Percentiles rank a stretch among this genome's conserved stretches.
Evolutionary conservation across 1,140 invertebrate species (phyloP).

Genomic region (Agrilus planipennis): DNA sequence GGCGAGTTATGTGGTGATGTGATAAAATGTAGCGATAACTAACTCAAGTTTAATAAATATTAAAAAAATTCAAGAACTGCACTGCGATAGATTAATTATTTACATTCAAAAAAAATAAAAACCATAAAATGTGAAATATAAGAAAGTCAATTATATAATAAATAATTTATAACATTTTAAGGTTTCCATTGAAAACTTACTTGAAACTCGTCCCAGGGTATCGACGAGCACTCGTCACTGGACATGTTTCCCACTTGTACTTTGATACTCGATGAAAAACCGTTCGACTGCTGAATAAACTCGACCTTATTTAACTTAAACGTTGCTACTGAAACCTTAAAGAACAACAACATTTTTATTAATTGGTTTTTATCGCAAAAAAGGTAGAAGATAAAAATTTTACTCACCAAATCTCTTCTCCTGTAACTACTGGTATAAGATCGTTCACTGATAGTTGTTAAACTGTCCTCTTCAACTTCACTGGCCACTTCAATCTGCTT

Average conservation of each 20-base stretch:
- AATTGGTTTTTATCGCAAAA: conserved; percentile 27
- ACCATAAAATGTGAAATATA: conserved; percentile 1
- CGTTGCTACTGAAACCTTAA: conserved; percentile 67
- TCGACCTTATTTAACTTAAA: conserved; percentile 74
- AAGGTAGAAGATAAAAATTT: conserved; percentile 30
- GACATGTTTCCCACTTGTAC: conserved; percentile 63
- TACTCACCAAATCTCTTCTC: conserved; percentile 59
- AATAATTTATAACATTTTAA: not conserved
- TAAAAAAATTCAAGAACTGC: conserved; percentile 4
- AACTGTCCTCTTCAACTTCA: conserved; percentile 58
- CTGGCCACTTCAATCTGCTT: conserved; percentile 61
- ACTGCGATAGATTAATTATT: conserved; percentile 4
- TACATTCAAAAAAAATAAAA: conserved; percentile 5
- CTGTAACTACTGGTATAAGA: conserved; percentile 68
- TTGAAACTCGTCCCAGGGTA: conserved; percentile 91
- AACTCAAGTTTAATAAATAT: not conserved
- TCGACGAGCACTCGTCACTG: conserved; percentile 72
- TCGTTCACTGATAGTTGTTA: conserved; percentile 64
- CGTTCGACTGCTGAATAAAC: conserved; percentile 66
- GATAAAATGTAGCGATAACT: conserved; percentile 4
- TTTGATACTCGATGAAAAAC: conserved; percentile 58
- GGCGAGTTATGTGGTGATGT: too few species aligned
- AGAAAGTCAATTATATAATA: not conserved
- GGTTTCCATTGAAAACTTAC: conserved; percentile 36
- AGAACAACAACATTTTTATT: conserved; percentile 8